A percentile compares a stretch with the other conserved stretches of the same genome.
These are phyloP conservation scores for Phymatocera aterrima DNA, from an alignment of 2,888 invertebrate genomes.

Conservation along the genomic window DNA sequence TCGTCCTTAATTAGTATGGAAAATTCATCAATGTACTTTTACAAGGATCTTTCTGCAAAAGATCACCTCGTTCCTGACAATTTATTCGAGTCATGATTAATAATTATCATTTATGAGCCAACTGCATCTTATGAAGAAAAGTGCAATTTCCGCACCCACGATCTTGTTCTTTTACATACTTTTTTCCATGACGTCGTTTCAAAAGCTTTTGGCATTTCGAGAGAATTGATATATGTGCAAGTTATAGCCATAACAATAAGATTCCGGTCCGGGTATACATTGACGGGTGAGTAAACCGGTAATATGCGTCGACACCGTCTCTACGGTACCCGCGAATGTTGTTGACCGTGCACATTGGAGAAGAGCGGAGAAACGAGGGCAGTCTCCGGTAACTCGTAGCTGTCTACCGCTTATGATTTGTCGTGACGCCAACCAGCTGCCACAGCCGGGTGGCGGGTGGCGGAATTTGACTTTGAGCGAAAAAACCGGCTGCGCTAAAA, in stretches of 20 bases:
- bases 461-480: constrained; percentile 35
- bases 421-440: constrained; percentile 69
- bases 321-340: neutral
- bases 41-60: neutral
- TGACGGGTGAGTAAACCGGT: neutral
- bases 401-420: constrained; percentile 69
- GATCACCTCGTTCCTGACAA: neutral
- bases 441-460: constrained; percentile 49
- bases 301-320: neutral
- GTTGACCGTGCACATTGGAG: neutral
- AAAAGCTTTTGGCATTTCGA: neutral
- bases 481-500: constrained; percentile 21
- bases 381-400: constrained; percentile 51
- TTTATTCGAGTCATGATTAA: neutral
- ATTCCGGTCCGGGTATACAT: neutral
- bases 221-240: neutral
- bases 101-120: neutral
- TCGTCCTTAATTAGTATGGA: constrained; percentile 33
- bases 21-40: constrained; percentile 10
- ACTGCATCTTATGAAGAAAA: neutral
- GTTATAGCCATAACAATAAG: neutral
- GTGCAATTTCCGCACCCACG: neutral
- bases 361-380: constrained; percentile 3
- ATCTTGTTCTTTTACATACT: neutral
- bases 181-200: neutral